Percentiles rank a stretch among this genome's conserved stretches.
Conservation (phyloP, 2,113 vertebrate genomes). For the Antechinus stuartii region DNA sequence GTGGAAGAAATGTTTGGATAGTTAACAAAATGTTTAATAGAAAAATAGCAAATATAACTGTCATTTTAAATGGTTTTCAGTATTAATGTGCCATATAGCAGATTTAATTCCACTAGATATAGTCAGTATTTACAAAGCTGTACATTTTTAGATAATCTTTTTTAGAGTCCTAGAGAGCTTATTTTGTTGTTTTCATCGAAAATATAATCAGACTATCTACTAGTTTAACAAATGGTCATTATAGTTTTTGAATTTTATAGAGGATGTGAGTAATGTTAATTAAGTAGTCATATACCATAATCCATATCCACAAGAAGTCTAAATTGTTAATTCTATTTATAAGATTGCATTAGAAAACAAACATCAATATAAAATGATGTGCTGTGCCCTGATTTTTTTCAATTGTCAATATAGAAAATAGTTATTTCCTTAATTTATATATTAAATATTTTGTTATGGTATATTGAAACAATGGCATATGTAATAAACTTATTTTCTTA, state of each 20-base stretch:
- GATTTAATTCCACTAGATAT: slow-evolving; percentile 4
- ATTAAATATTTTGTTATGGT: background rate
- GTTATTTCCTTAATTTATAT: slow-evolving; percentile 27
- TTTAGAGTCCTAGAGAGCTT: background rate
- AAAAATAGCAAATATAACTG: slow-evolving; percentile 17
- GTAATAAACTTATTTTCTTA: slow-evolving; percentile 15
- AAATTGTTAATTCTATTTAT: slow-evolving; percentile 36
- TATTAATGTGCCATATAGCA: background rate
- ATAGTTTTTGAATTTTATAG: slow-evolving; percentile 41
- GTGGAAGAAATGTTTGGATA: slow-evolving; percentile 15
- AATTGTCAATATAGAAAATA: background rate
- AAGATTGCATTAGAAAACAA: background rate
- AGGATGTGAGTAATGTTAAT: background rate
- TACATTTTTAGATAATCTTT: background rate
- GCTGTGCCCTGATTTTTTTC: background rate
- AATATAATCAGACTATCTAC: background rate
- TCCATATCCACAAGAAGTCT: background rate
- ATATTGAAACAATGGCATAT: background rate
- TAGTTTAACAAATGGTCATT: slow-evolving; percentile 16
- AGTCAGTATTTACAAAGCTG: slow-evolving; percentile 33
- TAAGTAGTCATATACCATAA: slow-evolving; percentile 45
- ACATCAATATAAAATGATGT: background rate
- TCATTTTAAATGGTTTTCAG: slow-evolving; percentile 43
- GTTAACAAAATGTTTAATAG: slow-evolving; percentile 5
- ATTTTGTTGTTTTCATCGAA: background rate